Evolutionary conservation across 2,113 vertebrate species (phyloP).

Genomic region (Lipotes vexillifer): DNA sequence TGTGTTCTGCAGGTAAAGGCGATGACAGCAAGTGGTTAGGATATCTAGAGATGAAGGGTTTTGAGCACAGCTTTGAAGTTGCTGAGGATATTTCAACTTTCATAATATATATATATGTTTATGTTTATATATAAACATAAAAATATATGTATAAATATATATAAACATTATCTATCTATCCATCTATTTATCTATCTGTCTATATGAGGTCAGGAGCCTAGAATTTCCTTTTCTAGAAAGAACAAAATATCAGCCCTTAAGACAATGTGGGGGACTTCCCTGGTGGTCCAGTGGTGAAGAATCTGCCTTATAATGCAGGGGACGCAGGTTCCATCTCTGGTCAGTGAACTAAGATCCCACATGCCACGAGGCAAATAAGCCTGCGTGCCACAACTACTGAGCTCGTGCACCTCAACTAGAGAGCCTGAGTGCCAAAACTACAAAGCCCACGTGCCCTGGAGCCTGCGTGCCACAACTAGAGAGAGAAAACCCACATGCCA

Average conservation of each 20-base stretch:
- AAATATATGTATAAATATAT: neutral
- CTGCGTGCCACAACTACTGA: too few relatives aligned
- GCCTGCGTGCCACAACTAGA: too few relatives aligned
- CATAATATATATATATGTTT: neutral
- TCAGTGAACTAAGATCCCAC: too few relatives aligned
- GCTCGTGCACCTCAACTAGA: too few relatives aligned
- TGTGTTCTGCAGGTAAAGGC: neutral
- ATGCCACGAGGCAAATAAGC: too few relatives aligned
- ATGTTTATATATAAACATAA: neutral
- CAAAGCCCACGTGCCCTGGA: too few relatives aligned
- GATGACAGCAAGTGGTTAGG: neutral
- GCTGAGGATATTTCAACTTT: neutral
- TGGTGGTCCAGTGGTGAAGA: too few relatives aligned
- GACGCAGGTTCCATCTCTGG: too few relatives aligned
- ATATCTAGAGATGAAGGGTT: neutral
- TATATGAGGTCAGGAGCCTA: neutral
- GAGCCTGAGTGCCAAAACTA: too few relatives aligned
- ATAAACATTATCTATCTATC: neutral
- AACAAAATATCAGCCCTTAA: neutral
- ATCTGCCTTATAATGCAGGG: too few relatives aligned
- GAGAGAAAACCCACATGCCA: too few relatives aligned
- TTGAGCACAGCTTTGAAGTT: neutral
- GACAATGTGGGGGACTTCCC: neutral
- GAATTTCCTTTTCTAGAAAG: constrained; percentile 44
- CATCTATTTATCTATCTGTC: neutral